Evolutionary conservation across 2,888 invertebrate species (phyloP).

Genomic region (Desoria tigrina): DNA sequence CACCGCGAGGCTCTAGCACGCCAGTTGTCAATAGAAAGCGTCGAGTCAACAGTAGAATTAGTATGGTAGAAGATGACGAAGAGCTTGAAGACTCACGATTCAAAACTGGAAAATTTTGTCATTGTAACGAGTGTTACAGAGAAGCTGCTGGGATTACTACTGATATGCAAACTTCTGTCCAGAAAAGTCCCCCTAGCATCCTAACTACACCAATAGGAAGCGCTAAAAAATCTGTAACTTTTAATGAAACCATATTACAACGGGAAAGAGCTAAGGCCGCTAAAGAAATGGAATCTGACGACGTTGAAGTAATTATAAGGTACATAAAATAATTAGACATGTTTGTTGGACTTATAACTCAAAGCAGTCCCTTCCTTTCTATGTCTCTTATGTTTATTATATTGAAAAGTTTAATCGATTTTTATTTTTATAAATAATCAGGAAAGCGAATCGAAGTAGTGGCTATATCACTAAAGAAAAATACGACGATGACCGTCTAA

Average conservation of each 20-base stretch:
- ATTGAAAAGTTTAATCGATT: too few relatives aligned
- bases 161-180: conserved; percentile 9
- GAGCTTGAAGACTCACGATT: conserved; percentile 23
- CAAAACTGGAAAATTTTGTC: conserved; percentile 41
- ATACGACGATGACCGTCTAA: conserved; percentile 31
- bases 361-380: too few relatives aligned
- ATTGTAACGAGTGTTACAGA: conserved; percentile 49
- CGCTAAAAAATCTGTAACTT: conserved; percentile 13
- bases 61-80: conserved; percentile 36
- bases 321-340: conserved; percentile 9
- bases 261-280: neutral
- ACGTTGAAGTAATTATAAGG: conserved; percentile 6
- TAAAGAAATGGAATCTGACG: neutral
- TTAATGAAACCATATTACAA: neutral
- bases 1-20: neutral
- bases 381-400: too few relatives aligned
- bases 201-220: conserved; percentile 7
- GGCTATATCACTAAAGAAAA: conserved; percentile 30
- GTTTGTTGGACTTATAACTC: too few relatives aligned
- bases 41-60: conserved; percentile 7
- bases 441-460: conserved; percentile 16
- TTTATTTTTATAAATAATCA: neutral
- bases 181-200: neutral
- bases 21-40: conserved; percentile 12
- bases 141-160: conserved; percentile 39